A percentile compares a stretch with the other conserved stretches of the same genome.
Evolutionary conservation across 2,113 vertebrate genomes (phyloP).

Genomic region (Sceloporus undulatus): DNA sequence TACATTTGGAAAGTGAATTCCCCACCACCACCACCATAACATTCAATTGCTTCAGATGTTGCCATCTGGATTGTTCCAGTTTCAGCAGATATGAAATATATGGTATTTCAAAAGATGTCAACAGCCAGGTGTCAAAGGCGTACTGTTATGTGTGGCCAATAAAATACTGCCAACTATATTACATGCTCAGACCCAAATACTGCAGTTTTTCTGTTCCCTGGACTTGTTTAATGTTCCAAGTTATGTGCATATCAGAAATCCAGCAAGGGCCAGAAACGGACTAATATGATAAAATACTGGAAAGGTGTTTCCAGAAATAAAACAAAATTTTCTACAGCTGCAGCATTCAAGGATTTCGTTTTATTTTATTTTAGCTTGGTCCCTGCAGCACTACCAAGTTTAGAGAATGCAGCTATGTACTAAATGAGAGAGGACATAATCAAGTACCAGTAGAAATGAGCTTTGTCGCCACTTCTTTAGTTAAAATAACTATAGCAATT

Average conservation of each 20-base stretch:
- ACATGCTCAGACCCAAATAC: neutral
- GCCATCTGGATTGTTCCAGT: neutral
- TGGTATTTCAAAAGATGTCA: neutral
- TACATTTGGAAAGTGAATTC: neutral
- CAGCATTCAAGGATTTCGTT: neutral
- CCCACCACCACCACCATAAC: neutral
- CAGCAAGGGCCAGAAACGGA: neutral
- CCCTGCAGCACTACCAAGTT: neutral
- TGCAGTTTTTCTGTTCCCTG: neutral
- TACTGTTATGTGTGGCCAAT: neutral
- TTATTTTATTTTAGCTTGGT: conserved; percentile 21
- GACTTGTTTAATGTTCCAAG: neutral
- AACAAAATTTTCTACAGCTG: neutral
- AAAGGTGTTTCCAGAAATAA: neutral
- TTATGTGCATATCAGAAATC: neutral
- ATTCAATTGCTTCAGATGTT: neutral
- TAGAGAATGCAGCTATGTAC: conserved; percentile 40
- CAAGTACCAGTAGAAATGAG: neutral
- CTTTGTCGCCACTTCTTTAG: neutral
- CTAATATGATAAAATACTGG: neutral
- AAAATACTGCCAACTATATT: neutral
- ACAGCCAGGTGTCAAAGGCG: neutral
- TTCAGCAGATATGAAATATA: neutral
- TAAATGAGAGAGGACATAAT: neutral
- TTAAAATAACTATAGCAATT: conserved; percentile 53